phyloP scores from a whole-genome alignment of 2,113 vertebrate species.

The Xerus inauris region DNA sequence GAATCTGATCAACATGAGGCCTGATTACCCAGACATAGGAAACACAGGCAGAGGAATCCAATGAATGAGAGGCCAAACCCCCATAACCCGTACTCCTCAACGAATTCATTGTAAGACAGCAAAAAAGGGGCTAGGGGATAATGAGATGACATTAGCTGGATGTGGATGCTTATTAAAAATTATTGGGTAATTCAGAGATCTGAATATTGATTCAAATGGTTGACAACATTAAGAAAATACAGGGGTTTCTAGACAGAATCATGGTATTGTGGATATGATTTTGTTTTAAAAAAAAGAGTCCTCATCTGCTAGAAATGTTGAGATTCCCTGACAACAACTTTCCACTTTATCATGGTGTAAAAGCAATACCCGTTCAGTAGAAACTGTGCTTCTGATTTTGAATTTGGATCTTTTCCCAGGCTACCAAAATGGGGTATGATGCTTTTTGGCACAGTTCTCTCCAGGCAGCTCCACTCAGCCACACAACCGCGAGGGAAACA shows the following conservation, averaged over 20 bases:
- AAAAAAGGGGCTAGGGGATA: rapidly evolving
- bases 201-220: neutral
- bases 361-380: neutral
- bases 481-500: neutral
- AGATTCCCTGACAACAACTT: neutral
- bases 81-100: neutral
- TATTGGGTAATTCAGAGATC: neutral
- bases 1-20: neutral
- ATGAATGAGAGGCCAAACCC: neutral
- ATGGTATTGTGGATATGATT: neutral
- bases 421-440: neutral
- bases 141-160: neutral
- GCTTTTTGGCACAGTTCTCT: neutral
- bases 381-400: neutral
- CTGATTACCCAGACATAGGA: neutral
- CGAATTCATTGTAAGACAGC: neutral
- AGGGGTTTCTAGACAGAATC: neutral
- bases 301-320: neutral
- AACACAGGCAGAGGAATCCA: neutral
- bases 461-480: neutral
- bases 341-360: neutral
- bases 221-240: neutral
- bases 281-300: neutral
- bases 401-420: neutral
- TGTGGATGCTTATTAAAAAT: neutral